These are phyloP conservation scores for Mycalesis mineus DNA, from an alignment of 2,888 invertebrate genomes.

Conservation along the genomic window DNA sequence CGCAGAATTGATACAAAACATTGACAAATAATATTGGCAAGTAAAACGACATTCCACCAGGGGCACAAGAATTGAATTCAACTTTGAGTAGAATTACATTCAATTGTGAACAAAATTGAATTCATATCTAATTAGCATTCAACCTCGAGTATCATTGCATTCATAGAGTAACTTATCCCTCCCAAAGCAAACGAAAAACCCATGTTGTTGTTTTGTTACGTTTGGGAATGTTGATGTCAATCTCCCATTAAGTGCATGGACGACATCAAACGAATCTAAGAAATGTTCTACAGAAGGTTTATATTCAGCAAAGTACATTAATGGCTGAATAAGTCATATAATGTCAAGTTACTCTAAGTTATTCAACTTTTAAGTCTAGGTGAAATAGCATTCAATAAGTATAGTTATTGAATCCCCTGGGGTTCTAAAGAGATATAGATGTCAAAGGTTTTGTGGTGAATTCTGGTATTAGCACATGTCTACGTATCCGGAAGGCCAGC, in stretches of 20 bases:
- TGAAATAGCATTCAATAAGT: background rate
- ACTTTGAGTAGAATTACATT: background rate
- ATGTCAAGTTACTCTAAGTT: background rate
- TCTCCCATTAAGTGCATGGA: too few species aligned
- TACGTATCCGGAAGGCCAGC: constrained; percentile 22
- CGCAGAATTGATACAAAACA: constrained; percentile 33
- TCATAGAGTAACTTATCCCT: background rate
- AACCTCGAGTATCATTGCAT: background rate
- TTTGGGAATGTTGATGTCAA: too few species aligned
- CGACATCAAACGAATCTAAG: too few species aligned
- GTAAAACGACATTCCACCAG: background rate
- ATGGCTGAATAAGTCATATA: too few species aligned
- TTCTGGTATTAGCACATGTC: constrained; percentile 31
- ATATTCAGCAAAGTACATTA: too few species aligned
- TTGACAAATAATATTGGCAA: constrained; percentile 1
- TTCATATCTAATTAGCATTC: background rate
- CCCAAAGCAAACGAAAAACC: too few species aligned
- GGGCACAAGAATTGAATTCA: background rate
- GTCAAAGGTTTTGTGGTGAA: constrained; percentile 31
- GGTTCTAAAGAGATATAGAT: constrained; percentile 14
- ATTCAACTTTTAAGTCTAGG: background rate
- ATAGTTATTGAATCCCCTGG: background rate
- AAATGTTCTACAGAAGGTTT: too few species aligned
- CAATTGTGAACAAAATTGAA: background rate
- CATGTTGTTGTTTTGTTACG: too few species aligned